Evolutionary conservation across 2,888 invertebrate species (phyloP).

Genomic region (Mesochorus sp.): DNA sequence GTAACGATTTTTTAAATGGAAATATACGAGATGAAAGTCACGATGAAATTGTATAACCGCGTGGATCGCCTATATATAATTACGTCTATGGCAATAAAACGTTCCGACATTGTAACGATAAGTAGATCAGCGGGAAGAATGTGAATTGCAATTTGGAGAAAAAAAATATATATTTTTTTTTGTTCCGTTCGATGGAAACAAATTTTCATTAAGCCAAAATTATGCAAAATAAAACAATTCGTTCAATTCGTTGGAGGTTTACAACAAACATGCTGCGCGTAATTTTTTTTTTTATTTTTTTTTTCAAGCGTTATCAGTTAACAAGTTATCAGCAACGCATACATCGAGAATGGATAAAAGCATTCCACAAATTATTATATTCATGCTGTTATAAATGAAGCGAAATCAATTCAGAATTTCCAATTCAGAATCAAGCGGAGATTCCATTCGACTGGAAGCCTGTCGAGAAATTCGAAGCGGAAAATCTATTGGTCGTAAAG

Average conservation of each 20-base stretch:
- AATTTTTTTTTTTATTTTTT: not conserved
- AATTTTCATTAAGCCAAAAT: too few relatives aligned
- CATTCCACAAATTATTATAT: not conserved
- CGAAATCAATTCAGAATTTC: not conserved
- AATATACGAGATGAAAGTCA: not conserved
- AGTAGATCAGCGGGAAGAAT: too few relatives aligned
- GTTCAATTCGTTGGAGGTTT: not conserved
- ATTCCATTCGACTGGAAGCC: not conserved
- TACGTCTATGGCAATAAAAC: too few relatives aligned
- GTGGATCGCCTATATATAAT: too few relatives aligned
- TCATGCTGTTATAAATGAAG: not conserved
- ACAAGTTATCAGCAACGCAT: not conserved
- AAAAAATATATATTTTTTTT: too few relatives aligned
- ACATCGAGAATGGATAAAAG: not conserved
- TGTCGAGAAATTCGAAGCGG: not conserved
- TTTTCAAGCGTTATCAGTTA: too few relatives aligned
- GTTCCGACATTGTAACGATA: too few relatives aligned
- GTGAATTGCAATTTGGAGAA: too few relatives aligned
- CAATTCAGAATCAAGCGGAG: not conserved
- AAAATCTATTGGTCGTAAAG: conserved; percentile 4
- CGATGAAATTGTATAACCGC: not conserved
- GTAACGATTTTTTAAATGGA: not conserved
- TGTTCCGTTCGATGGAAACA: too few relatives aligned
- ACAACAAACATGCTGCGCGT: not conserved
- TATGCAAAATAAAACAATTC: not conserved